A percentile compares a stretch with the other conserved stretches of the same genome.
These are phyloP conservation scores for Passer domesticus DNA, from an alignment of 2,113 vertebrate species.

Conservation along the genomic window DNA sequence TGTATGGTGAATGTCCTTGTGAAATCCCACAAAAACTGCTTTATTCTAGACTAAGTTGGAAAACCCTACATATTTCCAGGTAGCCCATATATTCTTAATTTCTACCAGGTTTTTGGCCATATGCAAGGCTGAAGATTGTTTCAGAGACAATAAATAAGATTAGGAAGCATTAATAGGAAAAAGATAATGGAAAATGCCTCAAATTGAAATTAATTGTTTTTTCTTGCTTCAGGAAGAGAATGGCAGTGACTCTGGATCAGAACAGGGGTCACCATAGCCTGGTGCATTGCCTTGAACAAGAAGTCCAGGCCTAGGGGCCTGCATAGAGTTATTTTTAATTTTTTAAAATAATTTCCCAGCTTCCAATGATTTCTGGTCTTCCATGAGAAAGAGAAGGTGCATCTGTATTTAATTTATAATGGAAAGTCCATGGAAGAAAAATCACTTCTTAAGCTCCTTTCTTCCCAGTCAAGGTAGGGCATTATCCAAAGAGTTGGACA, in stretches of 20 bases:
- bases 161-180: background rate
- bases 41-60: background rate
- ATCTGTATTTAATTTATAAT: background rate
- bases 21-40: background rate
- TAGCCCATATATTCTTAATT: background rate
- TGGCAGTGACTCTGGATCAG: background rate
- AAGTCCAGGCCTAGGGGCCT: background rate
- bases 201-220: background rate
- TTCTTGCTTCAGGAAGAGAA: background rate
- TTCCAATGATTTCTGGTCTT: background rate
- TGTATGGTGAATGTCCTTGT: background rate
- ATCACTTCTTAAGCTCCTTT: background rate
- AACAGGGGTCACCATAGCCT: background rate
- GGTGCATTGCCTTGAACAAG: rapidly evolving
- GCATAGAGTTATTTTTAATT: background rate
- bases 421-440: background rate
- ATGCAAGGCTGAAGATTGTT: background rate
- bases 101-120: background rate
- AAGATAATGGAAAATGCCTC: background rate
- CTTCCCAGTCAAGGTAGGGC: background rate
- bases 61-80: background rate
- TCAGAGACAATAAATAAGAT: background rate
- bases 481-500: background rate
- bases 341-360: background rate
- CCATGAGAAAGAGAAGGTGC: background rate